phyloP scores from a whole-genome alignment of 1,140 invertebrate genomes.

The Campoletis sonorensis region DNA sequence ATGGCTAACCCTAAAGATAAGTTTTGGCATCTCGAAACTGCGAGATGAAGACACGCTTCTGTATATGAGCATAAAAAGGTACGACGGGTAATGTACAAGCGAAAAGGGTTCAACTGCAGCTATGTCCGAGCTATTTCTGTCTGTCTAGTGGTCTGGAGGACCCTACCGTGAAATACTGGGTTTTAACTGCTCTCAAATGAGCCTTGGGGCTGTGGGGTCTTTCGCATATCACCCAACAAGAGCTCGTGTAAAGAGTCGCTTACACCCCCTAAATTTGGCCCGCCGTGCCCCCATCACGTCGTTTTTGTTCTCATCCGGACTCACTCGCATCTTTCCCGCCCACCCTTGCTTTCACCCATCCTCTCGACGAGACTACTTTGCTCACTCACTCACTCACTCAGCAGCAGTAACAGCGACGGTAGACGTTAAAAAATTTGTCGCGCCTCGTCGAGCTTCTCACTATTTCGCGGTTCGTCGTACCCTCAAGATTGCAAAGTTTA shows the following conservation, averaged over 20 bases:
- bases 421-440: slow-evolving; percentile 46
- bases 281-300: neutral
- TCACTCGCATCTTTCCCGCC: slow-evolving; percentile 17
- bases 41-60: slow-evolving; percentile 19
- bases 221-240: slow-evolving; percentile 37
- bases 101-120: neutral
- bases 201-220: slow-evolving; percentile 50
- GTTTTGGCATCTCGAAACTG: neutral
- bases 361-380: slow-evolving; percentile 30
- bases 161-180: slow-evolving; percentile 53
- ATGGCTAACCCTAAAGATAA: neutral
- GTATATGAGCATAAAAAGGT: slow-evolving; percentile 22
- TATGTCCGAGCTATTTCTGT: slow-evolving; percentile 35
- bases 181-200: slow-evolving; percentile 57
- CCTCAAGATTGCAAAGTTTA: slow-evolving; percentile 15
- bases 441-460: slow-evolving; percentile 27
- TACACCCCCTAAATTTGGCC: slow-evolving; percentile 46
- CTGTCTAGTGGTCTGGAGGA: slow-evolving; percentile 44
- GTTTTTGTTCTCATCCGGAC: slow-evolving; percentile 35
- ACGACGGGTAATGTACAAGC: slow-evolving; percentile 13
- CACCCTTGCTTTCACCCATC: slow-evolving; percentile 1
- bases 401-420: slow-evolving; percentile 10
- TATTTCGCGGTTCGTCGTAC: slow-evolving; percentile 36
- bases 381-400: slow-evolving; percentile 37
- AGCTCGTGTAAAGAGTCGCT: slow-evolving; percentile 41